Conservation (phyloP, 2,888 invertebrate species). For the Arrhopalites spinosus region DNA sequence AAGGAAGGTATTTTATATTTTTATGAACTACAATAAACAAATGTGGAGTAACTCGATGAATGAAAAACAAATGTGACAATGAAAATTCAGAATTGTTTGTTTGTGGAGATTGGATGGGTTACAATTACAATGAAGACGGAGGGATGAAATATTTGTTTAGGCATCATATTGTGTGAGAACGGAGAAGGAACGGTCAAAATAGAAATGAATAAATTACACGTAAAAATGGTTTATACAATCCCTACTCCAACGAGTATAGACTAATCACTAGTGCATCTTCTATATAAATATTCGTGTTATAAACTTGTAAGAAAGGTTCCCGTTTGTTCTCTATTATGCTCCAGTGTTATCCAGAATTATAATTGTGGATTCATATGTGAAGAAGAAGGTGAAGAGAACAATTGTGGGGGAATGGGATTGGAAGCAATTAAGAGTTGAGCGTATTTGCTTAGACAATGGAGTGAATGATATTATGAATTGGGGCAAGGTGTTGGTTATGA, state of each 20-base stretch:
- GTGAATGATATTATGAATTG: constrained; percentile 28
- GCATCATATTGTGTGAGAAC: background rate
- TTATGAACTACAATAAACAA: too few species aligned
- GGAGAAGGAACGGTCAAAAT: constrained; percentile 25
- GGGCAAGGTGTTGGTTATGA: constrained; percentile 26
- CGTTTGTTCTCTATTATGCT: background rate
- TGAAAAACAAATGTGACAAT: background rate
- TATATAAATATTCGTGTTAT: too few species aligned
- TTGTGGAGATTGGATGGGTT: too few species aligned
- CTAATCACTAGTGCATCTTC: too few species aligned
- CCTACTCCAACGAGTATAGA: background rate
- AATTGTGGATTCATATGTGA: background rate
- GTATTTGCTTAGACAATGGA: constrained; percentile 38
- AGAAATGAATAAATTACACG: constrained; percentile 26
- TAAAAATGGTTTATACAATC: background rate
- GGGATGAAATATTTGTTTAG: constrained; percentile 11
- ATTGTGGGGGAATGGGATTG: background rate
- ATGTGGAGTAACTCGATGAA: background rate
- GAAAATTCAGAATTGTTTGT: background rate
- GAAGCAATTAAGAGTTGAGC: constrained; percentile 35
- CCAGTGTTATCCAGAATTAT: background rate
- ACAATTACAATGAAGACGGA: too few species aligned
- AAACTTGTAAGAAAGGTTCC: background rate
- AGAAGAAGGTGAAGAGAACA: background rate
- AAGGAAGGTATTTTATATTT: background rate